phyloP scores from a whole-genome alignment of 1,140 invertebrate genomes.

The Zaprionus tsacasi region DNA sequence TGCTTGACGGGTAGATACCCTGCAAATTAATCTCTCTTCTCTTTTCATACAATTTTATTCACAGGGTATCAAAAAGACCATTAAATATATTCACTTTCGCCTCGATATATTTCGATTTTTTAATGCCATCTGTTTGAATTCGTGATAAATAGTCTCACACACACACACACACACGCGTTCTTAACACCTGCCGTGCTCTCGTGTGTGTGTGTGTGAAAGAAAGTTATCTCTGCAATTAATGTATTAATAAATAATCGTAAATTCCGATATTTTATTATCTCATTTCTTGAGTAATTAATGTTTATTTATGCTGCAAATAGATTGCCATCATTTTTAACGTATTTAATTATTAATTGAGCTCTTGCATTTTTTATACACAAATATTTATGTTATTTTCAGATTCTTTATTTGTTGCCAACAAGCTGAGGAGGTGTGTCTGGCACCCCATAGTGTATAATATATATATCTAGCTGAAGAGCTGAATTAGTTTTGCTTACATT shows the following conservation, averaged over 20 bases:
- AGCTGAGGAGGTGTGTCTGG: neutral
- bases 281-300: conserved; percentile 2
- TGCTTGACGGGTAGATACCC: neutral
- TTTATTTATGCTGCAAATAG: conserved; percentile 5
- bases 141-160: neutral
- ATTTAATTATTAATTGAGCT: neutral
- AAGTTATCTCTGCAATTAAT: conserved; percentile 5
- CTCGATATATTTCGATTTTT: neutral
- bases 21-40: neutral
- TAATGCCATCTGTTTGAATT: conserved; percentile 21
- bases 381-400: neutral
- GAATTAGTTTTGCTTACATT: neutral
- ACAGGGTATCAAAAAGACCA: neutral
- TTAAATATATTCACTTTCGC: too few species aligned
- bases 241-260: conserved; percentile 20
- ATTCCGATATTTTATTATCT: conserved; percentile 20
- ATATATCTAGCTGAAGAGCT: neutral
- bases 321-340: neutral
- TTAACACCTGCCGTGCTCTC: conserved; percentile 15
- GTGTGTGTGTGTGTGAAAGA: conserved; percentile 6
- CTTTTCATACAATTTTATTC: neutral
- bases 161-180: neutral
- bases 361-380: neutral
- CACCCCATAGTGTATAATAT: neutral
- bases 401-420: neutral